These are phyloP conservation scores for Henricia sp. DNA, from an alignment of 53 echinoderm and acorn worm genomes.

Conservation along the genomic window DNA sequence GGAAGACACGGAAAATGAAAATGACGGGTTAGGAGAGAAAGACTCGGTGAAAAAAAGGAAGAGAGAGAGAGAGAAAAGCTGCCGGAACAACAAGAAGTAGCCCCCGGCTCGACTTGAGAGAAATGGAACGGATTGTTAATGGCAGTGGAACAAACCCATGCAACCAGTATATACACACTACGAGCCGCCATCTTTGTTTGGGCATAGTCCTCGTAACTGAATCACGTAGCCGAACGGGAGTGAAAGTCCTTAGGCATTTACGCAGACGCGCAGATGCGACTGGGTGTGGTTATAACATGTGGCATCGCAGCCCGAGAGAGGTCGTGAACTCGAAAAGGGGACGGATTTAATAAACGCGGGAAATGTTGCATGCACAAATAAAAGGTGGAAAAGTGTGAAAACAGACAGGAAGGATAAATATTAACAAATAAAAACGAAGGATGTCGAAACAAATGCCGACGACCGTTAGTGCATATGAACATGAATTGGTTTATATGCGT, in stretches of 20 bases:
- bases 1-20: neutral
- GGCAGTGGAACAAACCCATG: constrained; percentile 17
- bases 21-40: neutral
- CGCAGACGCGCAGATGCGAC: constrained; percentile 45
- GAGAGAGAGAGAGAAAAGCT: neutral
- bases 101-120: constrained; percentile 35
- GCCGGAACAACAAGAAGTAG: constrained; percentile 57
- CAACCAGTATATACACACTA: neutral
- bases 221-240: constrained; percentile 15
- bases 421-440: neutral
- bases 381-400: neutral
- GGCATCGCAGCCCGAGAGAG: neutral
- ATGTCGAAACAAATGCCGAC: neutral
- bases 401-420: neutral
- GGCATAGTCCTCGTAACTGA: constrained; percentile 51
- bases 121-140: constrained; percentile 51
- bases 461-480: too few species aligned
- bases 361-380: neutral
- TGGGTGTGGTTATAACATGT: neutral
- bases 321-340: constrained; percentile 16
- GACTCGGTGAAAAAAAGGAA: neutral
- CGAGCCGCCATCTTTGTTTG: constrained; percentile 59
- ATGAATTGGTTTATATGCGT: too few species aligned
- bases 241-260: constrained; percentile 36
- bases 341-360: neutral